Evolutionary conservation across 2,113 vertebrate species (phyloP).

Genomic region (Macquaria ambigua): DNA sequence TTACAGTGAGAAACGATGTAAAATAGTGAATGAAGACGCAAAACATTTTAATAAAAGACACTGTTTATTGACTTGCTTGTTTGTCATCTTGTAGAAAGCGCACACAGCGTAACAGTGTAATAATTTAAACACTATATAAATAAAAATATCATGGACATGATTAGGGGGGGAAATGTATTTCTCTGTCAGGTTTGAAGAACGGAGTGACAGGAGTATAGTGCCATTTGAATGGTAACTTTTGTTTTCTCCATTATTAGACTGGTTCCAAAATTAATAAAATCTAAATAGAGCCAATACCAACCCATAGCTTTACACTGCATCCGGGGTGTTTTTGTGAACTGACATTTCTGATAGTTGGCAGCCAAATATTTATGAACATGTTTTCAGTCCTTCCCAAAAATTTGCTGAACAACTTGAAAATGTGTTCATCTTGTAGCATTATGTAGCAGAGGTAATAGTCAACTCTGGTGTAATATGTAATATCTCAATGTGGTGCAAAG

Average conservation of each 20-base stretch:
- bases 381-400: background rate
- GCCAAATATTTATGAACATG: background rate
- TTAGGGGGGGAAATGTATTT: conserved; percentile 17
- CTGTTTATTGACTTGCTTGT: conserved; percentile 67
- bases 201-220: background rate
- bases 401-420: background rate
- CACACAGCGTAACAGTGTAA: conserved; percentile 51
- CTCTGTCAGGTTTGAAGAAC: background rate
- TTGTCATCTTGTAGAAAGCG: conserved; percentile 30
- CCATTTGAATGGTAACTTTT: background rate
- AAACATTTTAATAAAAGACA: conserved; percentile 56
- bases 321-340: background rate
- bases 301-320: background rate
- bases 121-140: conserved; percentile 79
- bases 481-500: background rate
- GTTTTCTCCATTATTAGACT: background rate
- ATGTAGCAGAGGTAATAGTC: background rate
- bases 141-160: conserved; percentile 46
- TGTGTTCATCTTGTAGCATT: background rate
- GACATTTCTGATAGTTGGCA: background rate
- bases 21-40: background rate
- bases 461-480: background rate
- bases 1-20: background rate
- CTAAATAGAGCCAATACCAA: background rate
- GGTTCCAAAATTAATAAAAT: background rate